phyloP scores from a whole-genome alignment of 2,113 vertebrate genomes.

The Myrmecobius fasciatus region DNA sequence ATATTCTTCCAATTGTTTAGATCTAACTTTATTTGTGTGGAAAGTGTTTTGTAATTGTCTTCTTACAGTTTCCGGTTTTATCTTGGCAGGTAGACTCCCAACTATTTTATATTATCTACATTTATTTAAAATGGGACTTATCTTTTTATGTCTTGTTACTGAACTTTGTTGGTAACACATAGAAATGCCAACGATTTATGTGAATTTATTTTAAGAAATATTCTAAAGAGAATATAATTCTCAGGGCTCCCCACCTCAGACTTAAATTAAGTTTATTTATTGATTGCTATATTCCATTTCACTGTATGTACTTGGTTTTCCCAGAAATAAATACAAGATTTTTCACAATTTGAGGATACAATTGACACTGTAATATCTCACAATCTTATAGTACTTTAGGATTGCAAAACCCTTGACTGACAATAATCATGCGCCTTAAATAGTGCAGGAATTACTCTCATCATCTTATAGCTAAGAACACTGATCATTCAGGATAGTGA shows the following conservation, averaged over 20 bases:
- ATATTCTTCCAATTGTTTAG: no score
- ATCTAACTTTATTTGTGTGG: no score
- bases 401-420: background rate
- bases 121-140: no score
- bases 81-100: no score
- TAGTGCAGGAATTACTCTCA: background rate
- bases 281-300: background rate
- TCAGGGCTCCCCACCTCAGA: background rate
- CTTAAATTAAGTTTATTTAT: background rate
- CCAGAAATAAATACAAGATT: conserved; percentile 2
- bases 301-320: conserved; percentile 19
- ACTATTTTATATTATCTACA: no score
- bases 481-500: background rate
- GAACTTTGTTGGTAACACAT: no score
- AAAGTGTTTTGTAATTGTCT: no score
- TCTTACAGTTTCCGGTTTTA: no score
- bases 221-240: background rate
- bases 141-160: no score
- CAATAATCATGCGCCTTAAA: background rate
- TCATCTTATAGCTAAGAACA: background rate
- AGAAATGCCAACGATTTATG: no score
- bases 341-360: background rate
- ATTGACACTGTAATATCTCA: background rate
- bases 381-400: background rate
- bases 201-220: background rate